Base-by-base conservation (phyloP, 2,113 vertebrate genomes). In the Chaetorhynchus papuensis region DNA sequence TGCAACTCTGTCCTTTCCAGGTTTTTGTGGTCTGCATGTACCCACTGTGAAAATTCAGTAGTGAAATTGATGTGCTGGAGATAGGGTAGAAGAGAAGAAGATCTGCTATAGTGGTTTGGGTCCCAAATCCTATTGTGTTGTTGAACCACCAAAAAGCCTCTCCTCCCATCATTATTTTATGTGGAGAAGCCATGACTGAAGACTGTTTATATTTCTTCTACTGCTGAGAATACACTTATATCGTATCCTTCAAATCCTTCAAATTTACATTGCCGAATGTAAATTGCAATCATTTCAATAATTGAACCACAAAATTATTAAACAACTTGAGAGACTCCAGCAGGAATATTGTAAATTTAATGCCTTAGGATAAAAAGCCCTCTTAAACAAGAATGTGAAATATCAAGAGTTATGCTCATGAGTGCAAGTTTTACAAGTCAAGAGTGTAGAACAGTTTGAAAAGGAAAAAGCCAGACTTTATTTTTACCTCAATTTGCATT, bases 271-370 rank as follows among this genome's bases (percentile, higher is more conserved):
- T 66, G 50, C 39, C 61, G 41, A 85, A 72, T 57, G 33, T 39
- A 91, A 81, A 87, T 33, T 81, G 49, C 41, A 77, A 90, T 83
- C 1, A 74, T 71, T 87, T 92, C 63, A 87, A 76, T 95, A 92
- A 92, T 81, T 80, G 93, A 91, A 84, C 23, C 30, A 86, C 39
- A 80, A 66, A 96, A 91, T 77, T 93, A 93, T 75, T 88, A 86
- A 83, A 76, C 1, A 1, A 61, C 44, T 49, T 90, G 47, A 74
- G 78, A 83, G 10, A 60, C 10, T 81, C 24, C 39, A 81, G 41
- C 6, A 94, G 31, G n/a, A 91, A 76, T 89, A 89, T 7, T 82
- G 53, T 52, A 83, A 90, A 90, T 88, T 84, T 69, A 88, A 90
- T 64, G 52, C 8, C 37, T 85, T 31, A 61, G 44, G 47, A 82